Conservation (phyloP, 2,797 vertebrate species). For the Aeoliscus strigatus region DNA sequence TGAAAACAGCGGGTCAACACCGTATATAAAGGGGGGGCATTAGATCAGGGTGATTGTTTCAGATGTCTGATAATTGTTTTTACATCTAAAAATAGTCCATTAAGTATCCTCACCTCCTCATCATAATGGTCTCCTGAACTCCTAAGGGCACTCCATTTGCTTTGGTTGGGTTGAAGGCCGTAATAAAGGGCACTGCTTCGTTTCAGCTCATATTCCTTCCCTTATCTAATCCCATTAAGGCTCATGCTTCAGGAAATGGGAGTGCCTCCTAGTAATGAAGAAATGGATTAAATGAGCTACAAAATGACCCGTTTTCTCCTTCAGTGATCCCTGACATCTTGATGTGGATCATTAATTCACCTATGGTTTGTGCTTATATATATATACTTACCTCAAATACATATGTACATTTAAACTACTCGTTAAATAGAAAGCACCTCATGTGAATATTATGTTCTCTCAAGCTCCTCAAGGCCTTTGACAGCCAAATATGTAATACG, state of each 20-base stretch:
- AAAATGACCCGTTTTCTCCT: constrained; percentile 48
- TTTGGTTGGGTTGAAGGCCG: constrained; percentile 49
- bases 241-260: constrained; percentile 60
- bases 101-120: constrained; percentile 26
- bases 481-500: constrained; percentile 22
- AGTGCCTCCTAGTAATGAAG: constrained; percentile 62
- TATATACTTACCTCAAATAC: constrained; percentile 7
- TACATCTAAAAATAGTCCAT: constrained; percentile 21
- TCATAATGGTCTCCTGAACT: constrained; percentile 34
- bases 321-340: constrained; percentile 33
- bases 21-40: constrained; percentile 3
- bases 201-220: constrained; percentile 53
- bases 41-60: constrained; percentile 3
- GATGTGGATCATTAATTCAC: constrained; percentile 20
- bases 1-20: neutral
- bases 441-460: constrained; percentile 1
- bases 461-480: constrained; percentile 27
- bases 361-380: constrained; percentile 22
- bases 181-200: constrained; percentile 52
- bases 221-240: constrained; percentile 67
- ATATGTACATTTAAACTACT: constrained; percentile 14
- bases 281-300: constrained; percentile 56
- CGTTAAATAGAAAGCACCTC: constrained; percentile 2
- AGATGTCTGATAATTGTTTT: constrained; percentile 21
- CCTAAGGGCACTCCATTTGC: constrained; percentile 35